These are phyloP conservation scores for Cheiracanthium punctorium DNA, from an alignment of 2,888 invertebrate genomes.

Conservation along the genomic window DNA sequence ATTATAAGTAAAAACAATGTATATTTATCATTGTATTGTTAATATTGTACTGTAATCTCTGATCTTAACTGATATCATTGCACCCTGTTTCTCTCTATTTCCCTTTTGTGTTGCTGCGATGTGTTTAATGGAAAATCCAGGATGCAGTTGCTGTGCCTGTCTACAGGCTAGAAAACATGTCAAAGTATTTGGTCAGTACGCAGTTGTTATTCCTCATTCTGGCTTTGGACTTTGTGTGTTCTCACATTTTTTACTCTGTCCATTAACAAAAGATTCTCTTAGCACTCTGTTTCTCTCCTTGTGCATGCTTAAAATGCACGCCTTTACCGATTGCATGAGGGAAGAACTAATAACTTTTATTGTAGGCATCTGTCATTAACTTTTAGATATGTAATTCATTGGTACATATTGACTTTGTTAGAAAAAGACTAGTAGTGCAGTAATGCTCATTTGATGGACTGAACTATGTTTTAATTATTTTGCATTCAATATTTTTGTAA, in stretches of 20 bases:
- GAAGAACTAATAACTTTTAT: background rate
- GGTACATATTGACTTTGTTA: no score
- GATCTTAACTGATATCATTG: constrained; percentile 28
- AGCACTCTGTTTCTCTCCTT: constrained; percentile 41
- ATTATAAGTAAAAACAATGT: no score
- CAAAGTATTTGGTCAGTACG: constrained; percentile 72
- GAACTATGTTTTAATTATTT: no score
- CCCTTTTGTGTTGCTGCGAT: constrained; percentile 47
- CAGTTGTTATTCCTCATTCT: constrained; percentile 66
- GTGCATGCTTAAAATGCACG: constrained; percentile 58
- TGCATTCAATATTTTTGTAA: no score
- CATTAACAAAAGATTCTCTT: constrained; percentile 37
- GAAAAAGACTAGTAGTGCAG: no score
- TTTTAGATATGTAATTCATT: no score
- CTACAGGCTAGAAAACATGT: constrained; percentile 70
- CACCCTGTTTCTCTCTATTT: constrained; percentile 64
- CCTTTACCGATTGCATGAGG: constrained; percentile 45
- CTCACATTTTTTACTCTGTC: constrained; percentile 31
- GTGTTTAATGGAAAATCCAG: constrained; percentile 61
- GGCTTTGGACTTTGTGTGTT: constrained; percentile 54
- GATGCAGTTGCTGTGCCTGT: constrained; percentile 71
- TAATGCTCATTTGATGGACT: no score
- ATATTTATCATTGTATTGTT: background rate
- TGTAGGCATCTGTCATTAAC: no score
- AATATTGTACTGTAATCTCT: background rate